Evolutionary conservation across 2,888 invertebrate genomes (phyloP).

Genomic region (Polydrusus cervinus): DNA sequence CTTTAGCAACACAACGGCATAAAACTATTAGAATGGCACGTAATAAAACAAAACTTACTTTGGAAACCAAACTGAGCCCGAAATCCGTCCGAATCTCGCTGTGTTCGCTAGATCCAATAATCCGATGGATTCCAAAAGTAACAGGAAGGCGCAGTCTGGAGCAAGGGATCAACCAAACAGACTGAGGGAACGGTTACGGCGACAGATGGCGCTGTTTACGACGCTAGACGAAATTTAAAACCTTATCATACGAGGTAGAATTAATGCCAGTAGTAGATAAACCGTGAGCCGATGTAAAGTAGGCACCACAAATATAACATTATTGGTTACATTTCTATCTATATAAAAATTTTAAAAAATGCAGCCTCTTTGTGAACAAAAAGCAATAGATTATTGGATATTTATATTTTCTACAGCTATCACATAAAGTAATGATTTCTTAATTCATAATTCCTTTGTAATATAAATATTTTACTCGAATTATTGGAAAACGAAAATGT

Average conservation of each 20-base stretch:
- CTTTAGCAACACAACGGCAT: slow-evolving; percentile 23
- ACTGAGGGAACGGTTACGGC: slow-evolving; percentile 11
- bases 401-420: too few species aligned
- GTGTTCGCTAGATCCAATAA: slow-evolving; percentile 36
- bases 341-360: too few species aligned
- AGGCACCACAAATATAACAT: too few species aligned
- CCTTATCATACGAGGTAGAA: slow-evolving; percentile 19
- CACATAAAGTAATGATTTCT: too few species aligned
- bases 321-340: too few species aligned
- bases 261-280: slow-evolving; percentile 1
- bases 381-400: too few species aligned
- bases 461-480: too few species aligned
- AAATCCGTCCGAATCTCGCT: slow-evolving; percentile 31
- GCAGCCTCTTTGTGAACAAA: too few species aligned
- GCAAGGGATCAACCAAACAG: slow-evolving; percentile 35
- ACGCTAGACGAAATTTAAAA: slow-evolving; percentile 20
- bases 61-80: slow-evolving; percentile 28
- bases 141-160: slow-evolving; percentile 29
- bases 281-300: too few species aligned
- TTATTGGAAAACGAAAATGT: too few species aligned
- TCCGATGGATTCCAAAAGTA: slow-evolving; percentile 32
- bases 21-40: slow-evolving; percentile 32
- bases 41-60: slow-evolving; percentile 30
- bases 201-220: slow-evolving; percentile 30
- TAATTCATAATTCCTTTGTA: too few species aligned